Evolutionary conservation across 2,113 vertebrate genomes (phyloP).

Genomic region (Microtus richardsoni): DNA sequence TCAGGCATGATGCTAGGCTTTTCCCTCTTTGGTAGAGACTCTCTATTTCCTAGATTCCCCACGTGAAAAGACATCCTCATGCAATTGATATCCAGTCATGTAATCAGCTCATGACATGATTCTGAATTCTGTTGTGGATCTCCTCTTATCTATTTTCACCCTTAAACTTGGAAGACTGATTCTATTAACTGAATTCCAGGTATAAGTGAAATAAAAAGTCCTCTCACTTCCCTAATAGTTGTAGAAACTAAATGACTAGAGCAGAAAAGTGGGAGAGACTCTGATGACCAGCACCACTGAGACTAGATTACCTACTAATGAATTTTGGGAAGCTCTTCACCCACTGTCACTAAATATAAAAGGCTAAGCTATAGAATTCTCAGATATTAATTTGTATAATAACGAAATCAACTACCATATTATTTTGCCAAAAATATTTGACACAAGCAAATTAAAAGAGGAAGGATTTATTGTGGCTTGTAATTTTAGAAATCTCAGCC

Average conservation of each 20-base stretch:
- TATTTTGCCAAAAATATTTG: background rate
- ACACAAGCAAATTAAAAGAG: background rate
- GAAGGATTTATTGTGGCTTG: background rate
- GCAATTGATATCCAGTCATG: background rate
- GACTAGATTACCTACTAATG: background rate
- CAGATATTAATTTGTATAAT: background rate
- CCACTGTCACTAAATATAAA: background rate
- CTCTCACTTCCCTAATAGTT: background rate
- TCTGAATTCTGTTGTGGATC: background rate
- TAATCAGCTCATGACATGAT: background rate
- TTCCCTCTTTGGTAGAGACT: background rate
- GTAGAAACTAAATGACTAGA: background rate
- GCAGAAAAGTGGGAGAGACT: background rate
- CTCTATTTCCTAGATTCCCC: too few species aligned
- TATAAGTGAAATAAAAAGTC: background rate
- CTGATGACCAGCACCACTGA: rapidly evolving
- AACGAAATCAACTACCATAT: background rate
- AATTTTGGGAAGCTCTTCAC: background rate
- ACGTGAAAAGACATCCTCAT: background rate
- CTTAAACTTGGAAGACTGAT: background rate
- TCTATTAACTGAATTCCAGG: background rate
- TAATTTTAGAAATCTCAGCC: background rate
- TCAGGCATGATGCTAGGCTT: background rate
- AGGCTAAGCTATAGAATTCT: background rate
- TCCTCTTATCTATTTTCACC: background rate